Evolutionary conservation across 2,797 vertebrate genomes (phyloP).

Genomic region (Spheniscus humboldti): DNA sequence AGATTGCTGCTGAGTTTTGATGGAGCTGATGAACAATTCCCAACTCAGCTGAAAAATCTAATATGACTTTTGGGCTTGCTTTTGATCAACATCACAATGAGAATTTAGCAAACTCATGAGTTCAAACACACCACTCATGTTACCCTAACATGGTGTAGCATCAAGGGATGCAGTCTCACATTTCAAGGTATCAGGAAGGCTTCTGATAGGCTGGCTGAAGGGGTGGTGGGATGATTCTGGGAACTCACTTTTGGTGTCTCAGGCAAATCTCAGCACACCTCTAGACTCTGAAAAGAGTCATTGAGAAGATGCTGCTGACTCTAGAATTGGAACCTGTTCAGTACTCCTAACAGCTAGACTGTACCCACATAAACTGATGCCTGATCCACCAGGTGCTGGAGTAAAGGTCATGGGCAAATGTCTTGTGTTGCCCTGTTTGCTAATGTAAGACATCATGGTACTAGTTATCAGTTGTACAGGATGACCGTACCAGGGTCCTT

Average conservation of each 20-base stretch:
- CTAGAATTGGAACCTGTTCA: background rate
- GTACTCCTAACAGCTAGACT: background rate
- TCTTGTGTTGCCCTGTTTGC: background rate
- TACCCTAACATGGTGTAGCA: background rate
- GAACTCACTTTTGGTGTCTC: background rate
- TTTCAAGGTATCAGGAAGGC: background rate
- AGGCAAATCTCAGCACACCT: background rate
- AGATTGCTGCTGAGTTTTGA: background rate
- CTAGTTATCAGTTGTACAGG: background rate
- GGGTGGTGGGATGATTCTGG: background rate
- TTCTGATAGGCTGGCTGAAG: background rate
- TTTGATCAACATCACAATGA: background rate
- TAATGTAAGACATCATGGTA: background rate
- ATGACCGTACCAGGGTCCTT: background rate
- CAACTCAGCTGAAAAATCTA: background rate
- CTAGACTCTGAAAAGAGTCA: background rate
- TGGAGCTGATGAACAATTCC: background rate
- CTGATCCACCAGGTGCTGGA: background rate
- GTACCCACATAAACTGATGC: background rate
- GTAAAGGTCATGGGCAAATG: background rate
- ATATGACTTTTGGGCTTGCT: background rate
- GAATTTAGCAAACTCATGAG: background rate
- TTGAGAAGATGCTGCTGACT: background rate
- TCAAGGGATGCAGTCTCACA: background rate
- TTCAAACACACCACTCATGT: background rate